Conservation (phyloP, 2,113 vertebrate species). For the Myocastor coypus region DNA sequence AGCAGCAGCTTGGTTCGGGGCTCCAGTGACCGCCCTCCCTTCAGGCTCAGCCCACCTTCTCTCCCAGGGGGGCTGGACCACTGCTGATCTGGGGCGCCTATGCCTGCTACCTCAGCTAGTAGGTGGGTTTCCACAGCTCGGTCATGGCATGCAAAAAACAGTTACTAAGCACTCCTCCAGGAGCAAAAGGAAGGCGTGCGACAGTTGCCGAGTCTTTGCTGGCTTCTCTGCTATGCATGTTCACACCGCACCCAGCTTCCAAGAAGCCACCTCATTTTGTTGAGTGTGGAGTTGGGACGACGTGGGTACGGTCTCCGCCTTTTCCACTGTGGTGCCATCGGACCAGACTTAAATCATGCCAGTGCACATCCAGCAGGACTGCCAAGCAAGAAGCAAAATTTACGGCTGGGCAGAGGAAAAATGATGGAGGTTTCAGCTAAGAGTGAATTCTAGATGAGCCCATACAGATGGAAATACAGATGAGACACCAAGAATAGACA, state of each 20-base stretch:
- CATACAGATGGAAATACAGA: not conserved
- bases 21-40: not conserved
- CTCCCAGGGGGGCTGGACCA: not conserved
- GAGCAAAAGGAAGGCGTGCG: too few species aligned
- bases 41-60: not conserved
- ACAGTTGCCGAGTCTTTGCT: not conserved
- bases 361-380: not conserved
- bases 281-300: not conserved
- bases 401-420: not conserved
- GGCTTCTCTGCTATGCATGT: not conserved
- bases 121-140: not conserved
- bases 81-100: not conserved
- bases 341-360: not conserved
- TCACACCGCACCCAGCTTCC: not conserved
- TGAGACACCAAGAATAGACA: slow-evolving; percentile 1
- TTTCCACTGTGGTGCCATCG: not conserved
- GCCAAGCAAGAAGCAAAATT: not conserved
- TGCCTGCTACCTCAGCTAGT: not conserved
- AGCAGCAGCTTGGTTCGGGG: not conserved
- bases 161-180: not conserved
- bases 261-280: not conserved
- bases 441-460: not conserved
- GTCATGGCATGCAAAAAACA: not conserved
- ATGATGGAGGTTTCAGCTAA: slow-evolving; percentile 19
- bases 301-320: not conserved